These are phyloP conservation scores for Entomobrya multifasciata DNA, from an alignment of 2,888 invertebrate genomes.

Conservation along the genomic window DNA sequence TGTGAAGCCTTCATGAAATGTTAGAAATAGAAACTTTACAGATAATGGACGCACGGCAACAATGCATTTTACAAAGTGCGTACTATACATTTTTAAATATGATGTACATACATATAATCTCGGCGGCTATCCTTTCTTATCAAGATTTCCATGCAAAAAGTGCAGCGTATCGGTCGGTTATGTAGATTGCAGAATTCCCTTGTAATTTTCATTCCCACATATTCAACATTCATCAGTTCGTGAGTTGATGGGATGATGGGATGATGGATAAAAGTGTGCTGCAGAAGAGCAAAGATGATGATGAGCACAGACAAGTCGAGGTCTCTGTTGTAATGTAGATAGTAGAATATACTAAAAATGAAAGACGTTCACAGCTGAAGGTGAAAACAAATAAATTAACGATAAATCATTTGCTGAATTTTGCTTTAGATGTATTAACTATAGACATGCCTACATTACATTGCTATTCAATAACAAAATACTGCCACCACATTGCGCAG, in stretches of 20 bases:
- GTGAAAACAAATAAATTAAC: conserved; percentile 19
- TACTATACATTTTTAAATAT: no score
- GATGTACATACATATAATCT: no score
- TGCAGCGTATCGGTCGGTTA: neutral
- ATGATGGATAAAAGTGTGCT: neutral
- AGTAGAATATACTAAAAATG: no score
- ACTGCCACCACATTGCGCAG: no score
- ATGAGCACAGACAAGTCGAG: conserved; percentile 17
- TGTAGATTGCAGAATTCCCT: no score
- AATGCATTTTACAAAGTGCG: no score
- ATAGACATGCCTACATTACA: neutral
- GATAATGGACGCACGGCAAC: no score
- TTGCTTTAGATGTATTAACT: neutral
- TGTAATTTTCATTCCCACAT: conserved; percentile 16
- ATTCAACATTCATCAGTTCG: neutral
- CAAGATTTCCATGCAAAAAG: neutral
- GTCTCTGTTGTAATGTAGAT: neutral
- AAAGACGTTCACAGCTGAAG: neutral
- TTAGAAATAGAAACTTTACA: no score
- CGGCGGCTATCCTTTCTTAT: no score
- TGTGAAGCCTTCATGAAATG: no score
- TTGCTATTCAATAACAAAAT: neutral
- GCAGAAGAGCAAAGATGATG: neutral
- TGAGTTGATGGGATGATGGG: neutral
- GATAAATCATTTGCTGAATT: neutral